A percentile compares a stretch with the other conserved stretches of the same genome.
Conservation (phyloP, 1,140 invertebrate species). For the Caerostris extrusa region DNA sequence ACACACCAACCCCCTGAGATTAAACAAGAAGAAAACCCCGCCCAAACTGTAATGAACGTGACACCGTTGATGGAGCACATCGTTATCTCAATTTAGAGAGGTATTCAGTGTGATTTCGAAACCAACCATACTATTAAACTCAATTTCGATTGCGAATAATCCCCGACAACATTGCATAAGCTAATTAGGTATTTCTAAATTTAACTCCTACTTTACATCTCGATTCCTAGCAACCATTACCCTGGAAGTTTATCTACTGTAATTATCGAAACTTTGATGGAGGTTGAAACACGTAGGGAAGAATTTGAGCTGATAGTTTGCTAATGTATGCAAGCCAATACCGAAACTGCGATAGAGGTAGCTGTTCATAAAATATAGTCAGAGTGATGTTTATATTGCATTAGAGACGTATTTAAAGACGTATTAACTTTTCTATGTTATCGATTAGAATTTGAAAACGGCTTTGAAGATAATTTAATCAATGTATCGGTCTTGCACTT, state of each 20-base stretch:
- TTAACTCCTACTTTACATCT: not conserved
- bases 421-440: not conserved
- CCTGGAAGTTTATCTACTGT: not conserved
- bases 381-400: no score
- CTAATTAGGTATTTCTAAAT: conserved; percentile 18
- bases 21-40: not conserved
- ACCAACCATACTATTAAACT: not conserved
- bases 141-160: not conserved
- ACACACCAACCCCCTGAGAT: not conserved
- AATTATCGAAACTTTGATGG: not conserved
- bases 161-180: not conserved
- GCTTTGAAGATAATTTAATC: not conserved
- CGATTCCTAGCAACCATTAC: not conserved
- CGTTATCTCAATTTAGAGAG: conserved; percentile 1
- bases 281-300: no score
- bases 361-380: no score
- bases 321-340: no score
- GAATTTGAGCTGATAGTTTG: no score
- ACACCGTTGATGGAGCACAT: not conserved
- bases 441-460: not conserved
- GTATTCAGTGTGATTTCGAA: not conserved
- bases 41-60: not conserved
- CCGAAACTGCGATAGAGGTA: no score
- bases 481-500: not conserved
- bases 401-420: not conserved